A percentile compares a stretch with the other conserved stretches of the same genome.
Evolutionary conservation across 2,113 vertebrate genomes (phyloP).

Genomic region (Crotophaga sulcirostris): DNA sequence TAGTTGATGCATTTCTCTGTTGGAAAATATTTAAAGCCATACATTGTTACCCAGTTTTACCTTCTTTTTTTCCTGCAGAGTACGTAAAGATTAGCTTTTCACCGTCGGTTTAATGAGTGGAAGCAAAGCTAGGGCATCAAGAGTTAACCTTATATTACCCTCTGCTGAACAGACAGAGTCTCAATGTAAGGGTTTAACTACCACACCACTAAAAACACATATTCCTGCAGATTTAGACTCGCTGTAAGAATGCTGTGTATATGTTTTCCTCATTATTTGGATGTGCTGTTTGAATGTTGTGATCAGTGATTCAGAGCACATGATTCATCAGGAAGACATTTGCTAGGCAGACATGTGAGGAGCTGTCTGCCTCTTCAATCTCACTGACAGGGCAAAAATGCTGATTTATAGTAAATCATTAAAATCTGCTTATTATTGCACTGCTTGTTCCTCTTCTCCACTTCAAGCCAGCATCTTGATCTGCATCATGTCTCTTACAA

Average conservation of each 20-base stretch:
- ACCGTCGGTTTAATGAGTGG: constrained; percentile 33
- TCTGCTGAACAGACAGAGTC: constrained; percentile 56
- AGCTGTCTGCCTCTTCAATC: constrained; percentile 91
- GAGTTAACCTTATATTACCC: constrained; percentile 69
- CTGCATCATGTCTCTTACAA: constrained; percentile 82
- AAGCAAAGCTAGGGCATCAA: constrained; percentile 65
- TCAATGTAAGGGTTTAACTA: constrained; percentile 59
- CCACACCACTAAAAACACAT: constrained; percentile 69
- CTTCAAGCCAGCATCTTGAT: constrained; percentile 81
- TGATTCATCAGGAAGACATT: constrained; percentile 91
- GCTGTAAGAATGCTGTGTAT: constrained; percentile 72
- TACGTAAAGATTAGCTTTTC: constrained; percentile 64
- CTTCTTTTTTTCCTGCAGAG: not conserved
- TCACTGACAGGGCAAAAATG: constrained; percentile 91
- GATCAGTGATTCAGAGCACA: constrained; percentile 89
- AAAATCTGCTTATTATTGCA: constrained; percentile 91
- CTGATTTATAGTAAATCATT: constrained; percentile 95
- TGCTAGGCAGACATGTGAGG: constrained; percentile 86
- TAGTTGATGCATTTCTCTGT: not conserved
- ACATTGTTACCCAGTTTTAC: not conserved
- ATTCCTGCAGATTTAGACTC: constrained; percentile 71
- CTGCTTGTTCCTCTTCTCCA: constrained; percentile 81
- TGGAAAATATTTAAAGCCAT: not conserved
- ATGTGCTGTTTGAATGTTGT: constrained; percentile 84
- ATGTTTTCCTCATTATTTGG: constrained; percentile 84